Conservation (phyloP, 2,113 vertebrate genomes). For the Platichthys flesus region DNA sequence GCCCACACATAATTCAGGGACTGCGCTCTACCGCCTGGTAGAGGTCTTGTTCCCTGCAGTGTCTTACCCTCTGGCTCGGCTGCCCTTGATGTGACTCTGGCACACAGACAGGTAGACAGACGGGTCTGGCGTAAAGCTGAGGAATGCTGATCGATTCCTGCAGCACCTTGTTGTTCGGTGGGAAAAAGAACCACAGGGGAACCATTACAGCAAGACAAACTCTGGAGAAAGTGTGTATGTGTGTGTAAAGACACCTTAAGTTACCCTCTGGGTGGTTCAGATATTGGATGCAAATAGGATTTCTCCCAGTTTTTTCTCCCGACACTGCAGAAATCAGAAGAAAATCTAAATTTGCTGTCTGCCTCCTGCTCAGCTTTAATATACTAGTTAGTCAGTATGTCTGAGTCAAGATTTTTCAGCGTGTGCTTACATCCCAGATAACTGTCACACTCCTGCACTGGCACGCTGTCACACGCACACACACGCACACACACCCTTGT, state of each 20-base stretch:
- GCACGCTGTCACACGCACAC: neutral
- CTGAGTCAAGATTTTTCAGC: constrained; percentile 33
- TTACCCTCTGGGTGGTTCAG: constrained; percentile 12
- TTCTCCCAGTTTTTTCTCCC: constrained; percentile 12
- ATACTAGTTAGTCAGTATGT: constrained; percentile 12
- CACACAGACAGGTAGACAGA: constrained; percentile 54
- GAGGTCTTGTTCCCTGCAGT: constrained; percentile 44
- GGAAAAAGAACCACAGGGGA: constrained; percentile 42
- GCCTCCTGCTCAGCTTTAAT: constrained; percentile 25
- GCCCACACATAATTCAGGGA: constrained; percentile 2
- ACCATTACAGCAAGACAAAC: constrained; percentile 24
- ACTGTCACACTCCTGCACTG: constrained; percentile 17
- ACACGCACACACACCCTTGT: constrained; percentile 30
- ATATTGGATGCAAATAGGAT: constrained; percentile 3
- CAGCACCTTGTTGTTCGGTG: constrained; percentile 30
- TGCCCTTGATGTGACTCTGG: constrained; percentile 56
- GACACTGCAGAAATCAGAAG: constrained; percentile 36
- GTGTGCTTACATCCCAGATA: constrained; percentile 30
- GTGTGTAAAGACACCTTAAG: constrained; percentile 15
- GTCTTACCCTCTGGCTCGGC: constrained; percentile 45
- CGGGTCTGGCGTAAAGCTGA: constrained; percentile 44
- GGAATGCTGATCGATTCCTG: constrained; percentile 57
- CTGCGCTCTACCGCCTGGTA: neutral
- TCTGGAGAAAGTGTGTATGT: constrained; percentile 1
- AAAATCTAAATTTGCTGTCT: constrained; percentile 34